These are phyloP conservation scores for Pocillopora damicornis DNA, from an alignment of 64 coral and sea anemone genomes.

Conservation along the genomic window DNA sequence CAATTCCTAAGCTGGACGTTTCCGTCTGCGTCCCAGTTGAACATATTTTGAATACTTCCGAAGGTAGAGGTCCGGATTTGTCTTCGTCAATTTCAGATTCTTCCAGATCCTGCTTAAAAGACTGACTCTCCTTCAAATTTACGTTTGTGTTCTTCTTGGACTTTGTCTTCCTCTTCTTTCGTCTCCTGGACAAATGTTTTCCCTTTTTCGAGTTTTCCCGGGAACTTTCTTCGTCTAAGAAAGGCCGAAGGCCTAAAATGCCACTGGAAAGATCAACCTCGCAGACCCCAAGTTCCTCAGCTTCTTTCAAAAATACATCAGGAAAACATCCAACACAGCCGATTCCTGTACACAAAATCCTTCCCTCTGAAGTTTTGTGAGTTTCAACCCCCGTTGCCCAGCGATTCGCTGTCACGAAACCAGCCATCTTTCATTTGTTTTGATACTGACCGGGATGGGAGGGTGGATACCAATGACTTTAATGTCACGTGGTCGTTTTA, in stretches of 20 bases:
- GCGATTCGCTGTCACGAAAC: slow-evolving; percentile 77
- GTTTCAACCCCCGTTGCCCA: slow-evolving; percentile 79
- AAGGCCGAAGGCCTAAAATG: slow-evolving; percentile 45
- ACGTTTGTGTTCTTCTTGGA: not conserved
- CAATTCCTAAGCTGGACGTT: not conserved
- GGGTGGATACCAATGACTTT: not conserved
- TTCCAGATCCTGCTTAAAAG: not conserved
- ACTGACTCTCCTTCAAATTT: not conserved
- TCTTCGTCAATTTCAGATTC: not conserved
- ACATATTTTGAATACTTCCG: not conserved
- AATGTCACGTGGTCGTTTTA: slow-evolving; percentile 44
- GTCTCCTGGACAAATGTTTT: not conserved
- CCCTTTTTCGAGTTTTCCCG: slow-evolving; percentile 16
- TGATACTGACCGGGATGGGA: not conserved
- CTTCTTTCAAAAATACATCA: slow-evolving; percentile 44
- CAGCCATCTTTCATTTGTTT: slow-evolving; percentile 53
- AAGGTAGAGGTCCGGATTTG: not conserved
- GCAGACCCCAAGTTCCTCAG: slow-evolving; percentile 67
- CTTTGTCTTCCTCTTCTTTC: slow-evolving; percentile 4
- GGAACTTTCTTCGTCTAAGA: slow-evolving; percentile 49
- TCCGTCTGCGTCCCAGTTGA: slow-evolving; percentile 5
- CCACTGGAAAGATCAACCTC: slow-evolving; percentile 30
- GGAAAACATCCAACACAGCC: slow-evolving; percentile 96
- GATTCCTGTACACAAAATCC: slow-evolving; percentile 86
- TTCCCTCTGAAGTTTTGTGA: slow-evolving; percentile 88